Evolutionary conservation across 2,797 vertebrate species (phyloP).

Genomic region (Melanotaenia pygmaea): DNA sequence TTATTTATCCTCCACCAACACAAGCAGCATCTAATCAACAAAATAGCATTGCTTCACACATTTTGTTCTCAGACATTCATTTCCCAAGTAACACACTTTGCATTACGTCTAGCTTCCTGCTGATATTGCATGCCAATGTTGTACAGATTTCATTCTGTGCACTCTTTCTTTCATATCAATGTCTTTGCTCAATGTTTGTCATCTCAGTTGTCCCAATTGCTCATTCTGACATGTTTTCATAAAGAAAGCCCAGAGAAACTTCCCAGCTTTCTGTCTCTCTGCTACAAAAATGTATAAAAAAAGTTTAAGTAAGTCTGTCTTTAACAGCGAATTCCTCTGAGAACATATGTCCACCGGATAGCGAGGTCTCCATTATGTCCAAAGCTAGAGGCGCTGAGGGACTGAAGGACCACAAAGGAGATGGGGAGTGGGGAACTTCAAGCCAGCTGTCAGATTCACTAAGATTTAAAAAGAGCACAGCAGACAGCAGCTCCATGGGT

Average conservation of each 20-base stretch:
- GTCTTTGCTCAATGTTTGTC: conserved; percentile 11
- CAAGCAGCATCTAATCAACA: conserved; percentile 50
- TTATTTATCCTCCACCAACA: conserved; percentile 38
- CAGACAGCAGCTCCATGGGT: conserved; percentile 69
- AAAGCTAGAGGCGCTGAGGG: conserved; percentile 36
- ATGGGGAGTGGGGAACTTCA: conserved; percentile 49
- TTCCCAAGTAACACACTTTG: conserved; percentile 6
- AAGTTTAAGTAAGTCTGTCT: conserved; percentile 42
- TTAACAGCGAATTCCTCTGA: conserved; percentile 52
- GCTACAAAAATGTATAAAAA: conserved; percentile 33
- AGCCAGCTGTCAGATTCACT: conserved; percentile 75
- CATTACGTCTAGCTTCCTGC: conserved; percentile 10
- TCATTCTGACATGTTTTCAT: conserved; percentile 35
- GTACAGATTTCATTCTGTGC: conserved; percentile 7
- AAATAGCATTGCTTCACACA: conserved; percentile 35
- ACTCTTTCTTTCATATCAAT: not conserved
- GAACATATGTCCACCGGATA: conserved; percentile 57
- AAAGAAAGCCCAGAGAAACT: conserved; percentile 20
- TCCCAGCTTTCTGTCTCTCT: not conserved
- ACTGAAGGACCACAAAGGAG: conserved; percentile 15
- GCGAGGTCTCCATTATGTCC: conserved; percentile 45
- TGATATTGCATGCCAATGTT: not conserved
- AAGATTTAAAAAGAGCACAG: conserved; percentile 63
- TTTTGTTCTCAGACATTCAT: conserved; percentile 29
- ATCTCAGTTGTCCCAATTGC: conserved; percentile 32